Base-by-base conservation (phyloP, 2,797 vertebrate genomes). In the Sebastiscus albofasciatus region DNA sequence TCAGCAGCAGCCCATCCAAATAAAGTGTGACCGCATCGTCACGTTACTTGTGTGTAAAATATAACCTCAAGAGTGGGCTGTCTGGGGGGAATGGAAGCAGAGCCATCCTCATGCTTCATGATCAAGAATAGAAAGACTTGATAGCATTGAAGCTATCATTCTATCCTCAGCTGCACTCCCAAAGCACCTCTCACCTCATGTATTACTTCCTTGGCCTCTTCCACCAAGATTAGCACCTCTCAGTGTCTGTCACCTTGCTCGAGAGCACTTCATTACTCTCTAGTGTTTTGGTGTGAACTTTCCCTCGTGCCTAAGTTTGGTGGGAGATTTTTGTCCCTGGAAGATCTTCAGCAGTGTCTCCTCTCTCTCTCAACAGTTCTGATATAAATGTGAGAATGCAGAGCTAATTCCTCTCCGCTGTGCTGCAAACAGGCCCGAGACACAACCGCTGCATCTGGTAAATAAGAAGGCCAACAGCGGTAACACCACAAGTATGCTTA, bases 401-500 rank as follows among this genome's bases (percentile, higher is more conserved):
- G 72, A 92, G 62, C 67, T 83, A 75, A 89, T 88, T 80, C 67
- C 52, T 68, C 81, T 87, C 66, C 2, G 1, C 76, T 70, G 66
- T 82, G 83, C 85, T 87, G 85, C 84, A 88, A 90, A 84, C 79
- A 80, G 75, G 60, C 75, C 81, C 27, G 59, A 87, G 84, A 93
- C 82, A 87, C 81, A 80, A 88, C 62, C 67, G n/a, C 81, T 69
- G 90, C 89, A 90, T 92, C 88, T 90, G 87, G 89, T 93, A 90
- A 93, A 94, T 87, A 94, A 91, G 79, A 81, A 86, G 85, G 85
- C 92, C 89, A 90, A 89, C 84, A 86, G 90, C 78, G 69, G 85
- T 84, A 89, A 92, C 91, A 90, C 92, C 89, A 79, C 94, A 94
- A 94, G 85, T 90, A 93, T 92, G 91, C 91, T 78, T 87, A 93